Evolutionary conservation across 2,888 invertebrate species (phyloP), one percentile per base, ranked within the genome.

Genomic region (Teinopalpus imperialis): DNA sequence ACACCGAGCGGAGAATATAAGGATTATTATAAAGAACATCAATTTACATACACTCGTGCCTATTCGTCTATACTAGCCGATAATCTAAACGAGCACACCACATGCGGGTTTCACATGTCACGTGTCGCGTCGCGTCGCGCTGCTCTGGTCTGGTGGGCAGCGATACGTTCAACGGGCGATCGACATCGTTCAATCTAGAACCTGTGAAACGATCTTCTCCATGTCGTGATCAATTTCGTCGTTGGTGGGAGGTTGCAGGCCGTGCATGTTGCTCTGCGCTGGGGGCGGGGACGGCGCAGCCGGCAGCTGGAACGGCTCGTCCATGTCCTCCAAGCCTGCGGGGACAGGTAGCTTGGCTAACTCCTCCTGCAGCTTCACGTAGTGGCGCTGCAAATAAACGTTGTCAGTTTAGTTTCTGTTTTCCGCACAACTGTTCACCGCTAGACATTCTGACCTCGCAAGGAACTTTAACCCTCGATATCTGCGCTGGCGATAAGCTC

Each of bases 301-400:
- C 7, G 85, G 87, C 66, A 83, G 69, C 68, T 63, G 65, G 79
- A 87, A 83, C 8, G 90, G 92, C 67, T 92, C 92, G 63, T 91
- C 92, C 60, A 94, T 76, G 63, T 94, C 94, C 74, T 94, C 93
- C 34, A 94, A 79, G 7, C 94, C 94, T 30, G 92, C 87, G 3
- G 97, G 97, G 20, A 94, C 93, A 64, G 93, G 92, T 73, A 98
- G 89, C 83, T 95, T 96, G 52, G 92, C 91, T 58, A 98, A 88
- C 81, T 97, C 97, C 75, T 97, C 97, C 62, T 95, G 93, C 53
- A 98, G 86, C 69, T 95, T 94, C 57, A 93, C 92, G 76, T 94
- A 95, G 75, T 96, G 95, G 44, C 95, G 92, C 92, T 96, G 90
- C 4, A 52, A 52, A 9, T 13, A 7, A 9, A n/a, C n/a, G n/a